Base-by-base conservation (phyloP, 2,113 vertebrate genomes). In the Callospermophilus lateralis region DNA sequence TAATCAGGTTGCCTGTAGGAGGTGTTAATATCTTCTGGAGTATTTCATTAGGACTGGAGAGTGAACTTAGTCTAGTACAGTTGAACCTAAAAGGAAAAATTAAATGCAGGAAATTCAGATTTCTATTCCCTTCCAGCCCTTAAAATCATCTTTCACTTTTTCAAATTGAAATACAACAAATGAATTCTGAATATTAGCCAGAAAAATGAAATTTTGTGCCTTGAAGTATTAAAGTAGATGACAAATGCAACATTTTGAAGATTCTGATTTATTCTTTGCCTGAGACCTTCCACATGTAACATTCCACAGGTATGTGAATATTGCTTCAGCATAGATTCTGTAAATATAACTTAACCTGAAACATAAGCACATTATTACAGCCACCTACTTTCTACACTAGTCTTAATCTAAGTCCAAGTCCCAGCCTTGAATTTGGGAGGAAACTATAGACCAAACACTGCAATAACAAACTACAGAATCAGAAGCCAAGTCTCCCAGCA, bases 201-300 rank as follows among this genome's bases (percentile, higher is more conserved):
- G 20, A 3, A 74, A 93, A 97, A 5, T 80, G n/a, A 74, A 72
- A 6, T n/a, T 42, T 84, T 63, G 65, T 81, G 4, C 26, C 39
- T 95, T 20, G 45, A 63, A 89, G 16, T 74, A 85, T 84, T 87
- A 70, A 76, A 68, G 76, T 68, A 87, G 30, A 37, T 86, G 34
- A 45, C 13, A 86, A 90, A 68, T 53, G 9, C 3, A 73, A 19
- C 15, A 28, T 22, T 39, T 45, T 78, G 88, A 68, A 8, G 34
- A 81, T 63, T 45, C 15, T 58, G 9, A 15, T 79, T 61, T 34
- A 34, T 93, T 83, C 48, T 90, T 55, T 89, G 3, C 16, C 10
- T 26, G 26, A 81, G 39, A 51, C 4, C 30, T 90, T 77, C 39
- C 11, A 3, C 3, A 26, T 34, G 45, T 51, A 61, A 13, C 17